Percentiles rank a stretch among this genome's conserved stretches.
phyloP scores from a whole-genome alignment of 2,888 invertebrate species.

The Lasioglossum lativentre region DNA sequence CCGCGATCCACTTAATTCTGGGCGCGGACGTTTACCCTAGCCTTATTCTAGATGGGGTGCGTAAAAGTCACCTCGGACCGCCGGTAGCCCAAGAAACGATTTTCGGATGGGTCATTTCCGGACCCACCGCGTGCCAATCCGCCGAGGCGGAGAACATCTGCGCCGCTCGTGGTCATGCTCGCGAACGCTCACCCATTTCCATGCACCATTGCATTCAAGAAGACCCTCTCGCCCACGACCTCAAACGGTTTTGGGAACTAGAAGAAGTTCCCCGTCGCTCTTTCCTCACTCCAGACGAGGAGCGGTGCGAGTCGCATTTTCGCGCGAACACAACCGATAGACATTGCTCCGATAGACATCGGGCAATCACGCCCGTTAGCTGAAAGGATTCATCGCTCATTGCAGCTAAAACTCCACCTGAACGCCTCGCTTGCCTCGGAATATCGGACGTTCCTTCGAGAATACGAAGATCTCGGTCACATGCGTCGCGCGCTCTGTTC shows the following conservation, averaged over 20 bases:
- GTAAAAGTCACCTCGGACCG: not conserved
- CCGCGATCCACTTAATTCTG: not conserved
- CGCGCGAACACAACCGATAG: not conserved
- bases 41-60: not conserved
- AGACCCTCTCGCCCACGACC: not conserved
- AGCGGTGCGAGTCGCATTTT: not conserved
- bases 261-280: not conserved
- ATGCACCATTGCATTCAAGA: no score
- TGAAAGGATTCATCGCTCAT: not conserved
- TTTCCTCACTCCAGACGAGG: not conserved
- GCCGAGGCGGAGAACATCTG: accelerated
- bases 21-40: not conserved
- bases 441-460: no score
- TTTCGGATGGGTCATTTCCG: not conserved
- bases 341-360: not conserved
- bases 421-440: no score
- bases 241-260: not conserved
- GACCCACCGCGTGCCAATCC: not conserved
- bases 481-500: no score
- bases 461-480: no score
- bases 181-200: accelerated
- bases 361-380: not conserved
- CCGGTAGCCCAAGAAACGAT: not conserved
- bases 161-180: accelerated
- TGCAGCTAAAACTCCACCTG: no score